Base-by-base conservation (phyloP, 2,888 invertebrate species). In the Alentia gelatinosa region DNA sequence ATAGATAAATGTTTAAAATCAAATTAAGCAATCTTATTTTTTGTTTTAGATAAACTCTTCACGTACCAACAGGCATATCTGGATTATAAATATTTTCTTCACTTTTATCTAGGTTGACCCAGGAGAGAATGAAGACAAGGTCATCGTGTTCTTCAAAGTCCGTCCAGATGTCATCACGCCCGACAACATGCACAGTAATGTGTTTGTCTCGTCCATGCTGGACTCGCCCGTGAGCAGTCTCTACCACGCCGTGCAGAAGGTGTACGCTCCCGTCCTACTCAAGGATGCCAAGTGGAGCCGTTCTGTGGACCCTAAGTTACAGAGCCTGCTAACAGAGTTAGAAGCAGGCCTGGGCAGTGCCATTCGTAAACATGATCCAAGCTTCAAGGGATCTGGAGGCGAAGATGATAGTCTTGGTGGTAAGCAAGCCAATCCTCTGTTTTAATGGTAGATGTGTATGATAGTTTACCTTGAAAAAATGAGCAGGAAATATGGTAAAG, bases 121-220 rank as follows among this genome's bases (percentile, higher is more conserved):
- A 63, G 94, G 94, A 89, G 95, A 96, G 79, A 94, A 94, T 47
- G 95, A 96, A 56, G 96, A 96, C 50, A 95, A 96, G 91, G 94
- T 96, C 19, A 94, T 96, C 88, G 96, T 97, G 3, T 97, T 97
- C 95, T 97, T 97, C 95, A 97, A 97, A 96, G 96, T 96, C 9
- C 96, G 96, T 91, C 97, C 97, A n/a, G 96, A 96, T 30, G 96
- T 96, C 15, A 96, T 97, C 83, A 97, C 97, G 19, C 96, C 97
- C 15, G 97, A 97, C 79, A 97, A 97, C 94, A 95, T 97, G 89
- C 96, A 97, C 92, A 96, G 96, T 35, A 96, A 96, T 92, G 96
- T 97, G 74, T 97, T 97, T 94, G 97, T 97, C 7, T 97, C 97
- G 3, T 97, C 97, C 0, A 96, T 97, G 95, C 94, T 96, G 74